Base-by-base conservation (phyloP, 2,888 invertebrate genomes). In the Tribolium freemani region DNA sequence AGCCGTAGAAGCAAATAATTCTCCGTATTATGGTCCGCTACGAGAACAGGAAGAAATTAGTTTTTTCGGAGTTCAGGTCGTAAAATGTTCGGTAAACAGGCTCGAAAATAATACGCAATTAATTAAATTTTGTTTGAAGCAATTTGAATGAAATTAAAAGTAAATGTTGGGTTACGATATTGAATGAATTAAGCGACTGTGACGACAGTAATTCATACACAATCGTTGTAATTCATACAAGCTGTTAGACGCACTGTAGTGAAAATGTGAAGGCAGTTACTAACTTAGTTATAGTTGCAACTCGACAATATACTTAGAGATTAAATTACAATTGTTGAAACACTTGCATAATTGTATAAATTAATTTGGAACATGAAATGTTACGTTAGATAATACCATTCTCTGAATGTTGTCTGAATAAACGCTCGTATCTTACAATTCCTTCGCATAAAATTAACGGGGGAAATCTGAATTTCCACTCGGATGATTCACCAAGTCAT, bases 281-380 rank as follows among this genome's bases (percentile, higher is more conserved):
- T 26, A 60, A 46, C 60, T 60, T 44, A 44, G 57, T 57, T 57
- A 44, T 13, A 30, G 44, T 11, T 63, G 63, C 63, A 63, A 60
- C 26, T 58, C 44, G 10, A 38, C 50, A 48, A 63, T 58, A 45
- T n/a, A 57, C 30, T 38, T 58, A 13, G 58, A 58, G 54, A 58
- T 58, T 58, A 45, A 58, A 58, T 45, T 58, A 45, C 44, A 58
- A 46, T 46, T 21, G 60, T 21, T 21, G 60, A 16, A 31, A 51
- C 63, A 16, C 31, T 31, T 51, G 58, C 58, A 45, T 58, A 45
- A 58, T 58, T 58, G 58, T 45, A 45, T 58, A 58, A 58, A 44
- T 58, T 58, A 58, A 58, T 58, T 45, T 38, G 30, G 31, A 56
- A 56, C 51, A 21, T 51, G 51, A 51, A 51, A 51, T 51, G 51